These are phyloP conservation scores for Opisthocomus hoazin DNA, from an alignment of 2,113 vertebrate genomes.

Conservation along the genomic window DNA sequence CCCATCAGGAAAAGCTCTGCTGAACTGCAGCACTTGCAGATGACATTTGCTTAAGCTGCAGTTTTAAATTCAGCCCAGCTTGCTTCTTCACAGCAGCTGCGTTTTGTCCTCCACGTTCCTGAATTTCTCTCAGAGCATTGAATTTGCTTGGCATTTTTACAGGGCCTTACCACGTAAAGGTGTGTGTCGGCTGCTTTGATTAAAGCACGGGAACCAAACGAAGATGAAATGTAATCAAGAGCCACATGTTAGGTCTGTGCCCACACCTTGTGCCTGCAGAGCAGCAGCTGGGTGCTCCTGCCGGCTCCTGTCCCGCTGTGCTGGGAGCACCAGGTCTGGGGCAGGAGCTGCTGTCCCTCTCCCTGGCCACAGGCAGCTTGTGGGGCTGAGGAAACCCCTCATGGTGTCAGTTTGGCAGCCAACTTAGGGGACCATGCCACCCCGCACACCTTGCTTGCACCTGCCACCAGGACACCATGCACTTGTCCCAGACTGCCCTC, in stretches of 20 bases:
- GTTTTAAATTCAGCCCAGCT: not conserved
- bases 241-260: not conserved
- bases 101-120: not conserved
- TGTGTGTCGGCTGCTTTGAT: not conserved
- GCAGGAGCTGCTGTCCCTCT: not conserved
- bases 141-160: not conserved
- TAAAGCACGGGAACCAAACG: not conserved
- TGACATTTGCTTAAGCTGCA: not conserved
- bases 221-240: not conserved
- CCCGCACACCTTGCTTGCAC: too few species aligned
- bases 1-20: not conserved
- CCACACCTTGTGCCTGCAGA: not conserved
- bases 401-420: not conserved
- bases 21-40: not conserved
- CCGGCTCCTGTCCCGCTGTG: accelerated
- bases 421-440: not conserved
- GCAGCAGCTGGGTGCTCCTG: not conserved
- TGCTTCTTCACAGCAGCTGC: not conserved
- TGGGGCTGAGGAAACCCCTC: not conserved
- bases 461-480: accelerated
- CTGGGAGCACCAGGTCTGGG: not conserved
- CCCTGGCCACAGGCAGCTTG: not conserved
- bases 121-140: not conserved
- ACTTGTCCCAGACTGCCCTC: not conserved
- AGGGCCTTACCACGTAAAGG: not conserved